phyloP scores from a whole-genome alignment of 37 sponge, comb jelly and placozoan species.

The Cliona cf. orientalis region DNA sequence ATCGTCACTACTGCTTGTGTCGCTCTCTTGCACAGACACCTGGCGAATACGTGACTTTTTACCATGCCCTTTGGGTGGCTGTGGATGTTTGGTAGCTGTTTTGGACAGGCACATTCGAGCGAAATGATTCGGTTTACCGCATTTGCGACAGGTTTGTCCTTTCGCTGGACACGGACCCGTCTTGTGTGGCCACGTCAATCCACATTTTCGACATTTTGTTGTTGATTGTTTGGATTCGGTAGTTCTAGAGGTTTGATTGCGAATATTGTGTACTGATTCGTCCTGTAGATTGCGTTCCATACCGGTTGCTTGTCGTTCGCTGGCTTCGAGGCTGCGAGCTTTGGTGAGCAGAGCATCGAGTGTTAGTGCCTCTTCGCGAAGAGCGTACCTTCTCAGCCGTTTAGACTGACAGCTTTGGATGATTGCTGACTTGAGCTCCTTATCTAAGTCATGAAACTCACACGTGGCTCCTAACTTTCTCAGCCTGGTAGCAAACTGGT shows the following conservation, averaged over 20 bases:
- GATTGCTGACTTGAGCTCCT: constrained; percentile 25
- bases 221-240: too few species aligned
- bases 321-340: constrained; percentile 25
- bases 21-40: too few species aligned
- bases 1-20: too few species aligned
- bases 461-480: constrained; percentile 28
- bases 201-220: constrained; percentile 28
- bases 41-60: too few species aligned
- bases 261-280: not conserved
- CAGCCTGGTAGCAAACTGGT: constrained; percentile 42
- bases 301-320: constrained; percentile 45
- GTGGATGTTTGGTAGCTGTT: too few species aligned
- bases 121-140: constrained; percentile 46
- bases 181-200: constrained; percentile 31
- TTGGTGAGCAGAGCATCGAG: constrained; percentile 30
- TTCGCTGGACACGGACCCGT: too few species aligned
- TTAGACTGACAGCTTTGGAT: constrained; percentile 41
- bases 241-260: not conserved
- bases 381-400: constrained; percentile 18
- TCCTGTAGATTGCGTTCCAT: constrained; percentile 11
- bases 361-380: too few species aligned
- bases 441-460: constrained; percentile 12
- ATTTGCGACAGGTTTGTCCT: constrained; percentile 34
- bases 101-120: constrained; percentile 18
- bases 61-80: too few species aligned